Evolutionary conservation across 2,888 invertebrate species (phyloP).

Genomic region (Pomacea canaliculata): DNA sequence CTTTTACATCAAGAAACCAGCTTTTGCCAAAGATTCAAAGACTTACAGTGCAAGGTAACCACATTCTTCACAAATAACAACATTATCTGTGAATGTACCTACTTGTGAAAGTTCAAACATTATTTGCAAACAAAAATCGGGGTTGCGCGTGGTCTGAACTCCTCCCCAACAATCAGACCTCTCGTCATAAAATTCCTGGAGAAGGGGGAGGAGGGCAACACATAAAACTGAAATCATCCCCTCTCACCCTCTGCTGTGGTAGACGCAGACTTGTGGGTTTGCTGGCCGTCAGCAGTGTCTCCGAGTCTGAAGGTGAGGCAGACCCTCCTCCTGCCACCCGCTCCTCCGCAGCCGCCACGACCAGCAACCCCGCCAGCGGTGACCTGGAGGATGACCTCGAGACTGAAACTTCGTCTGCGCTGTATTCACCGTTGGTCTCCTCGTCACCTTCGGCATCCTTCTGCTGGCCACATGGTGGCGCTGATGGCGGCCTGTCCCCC

Average conservation of each 20-base stretch:
- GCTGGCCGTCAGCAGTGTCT: no score
- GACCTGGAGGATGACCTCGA: slow-evolving; percentile 1
- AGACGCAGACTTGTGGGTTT: not conserved
- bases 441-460: not conserved
- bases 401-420: slow-evolving; percentile 18
- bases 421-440: not conserved
- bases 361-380: not conserved
- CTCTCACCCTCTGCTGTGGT: slow-evolving; percentile 10
- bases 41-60: no score
- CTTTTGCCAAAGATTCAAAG: no score
- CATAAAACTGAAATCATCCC: not conserved
- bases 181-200: no score
- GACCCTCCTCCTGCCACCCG: not conserved
- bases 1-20: no score
- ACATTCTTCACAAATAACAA: no score
- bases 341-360: not conserved
- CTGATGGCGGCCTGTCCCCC: not conserved
- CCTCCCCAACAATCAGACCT: no score
- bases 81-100: no score
- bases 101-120: no score
- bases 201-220: not conserved
- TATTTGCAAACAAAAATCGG: no score
- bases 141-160: no score
- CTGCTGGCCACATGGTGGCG: not conserved
- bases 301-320: not conserved